Evolutionary conservation across 2,888 invertebrate species (phyloP).

Genomic region (Phytoseiulus persimilis): DNA sequence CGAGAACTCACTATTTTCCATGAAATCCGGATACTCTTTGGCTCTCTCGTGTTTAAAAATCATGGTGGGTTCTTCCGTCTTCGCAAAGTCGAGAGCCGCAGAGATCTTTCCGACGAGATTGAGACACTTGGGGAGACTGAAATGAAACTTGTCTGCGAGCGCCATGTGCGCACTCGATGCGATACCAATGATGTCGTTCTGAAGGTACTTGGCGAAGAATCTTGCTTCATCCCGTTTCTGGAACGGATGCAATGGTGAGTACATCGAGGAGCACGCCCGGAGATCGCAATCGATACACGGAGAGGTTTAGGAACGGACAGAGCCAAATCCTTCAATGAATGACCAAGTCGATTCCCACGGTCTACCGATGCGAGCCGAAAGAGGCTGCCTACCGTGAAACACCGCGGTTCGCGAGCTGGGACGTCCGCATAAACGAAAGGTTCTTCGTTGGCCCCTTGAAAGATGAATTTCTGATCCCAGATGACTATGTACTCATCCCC

Average conservation of each 20-base stretch:
- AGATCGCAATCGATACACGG: too few species aligned
- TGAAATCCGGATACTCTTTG: conserved; percentile 45
- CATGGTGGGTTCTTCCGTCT: conserved; percentile 47
- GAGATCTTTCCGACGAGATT: conserved; percentile 46
- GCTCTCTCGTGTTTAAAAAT: conserved; percentile 30
- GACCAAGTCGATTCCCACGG: too few species aligned
- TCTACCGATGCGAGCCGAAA: too few species aligned
- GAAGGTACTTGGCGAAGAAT: conserved; percentile 49
- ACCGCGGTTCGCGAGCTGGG: neutral
- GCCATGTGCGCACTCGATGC: conserved; percentile 49
- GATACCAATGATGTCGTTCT: conserved; percentile 48
- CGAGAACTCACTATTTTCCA: conserved; percentile 44
- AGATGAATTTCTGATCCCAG: conserved; percentile 49
- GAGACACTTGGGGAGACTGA: conserved; percentile 46
- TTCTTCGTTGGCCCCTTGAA: conserved; percentile 43
- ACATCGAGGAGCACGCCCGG: too few species aligned
- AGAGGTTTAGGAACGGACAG: too few species aligned
- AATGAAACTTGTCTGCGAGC: conserved; percentile 44
- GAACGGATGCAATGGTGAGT: too few species aligned
- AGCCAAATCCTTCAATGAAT: too few species aligned
- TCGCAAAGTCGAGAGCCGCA: conserved; percentile 49
- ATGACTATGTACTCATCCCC: conserved; percentile 51
- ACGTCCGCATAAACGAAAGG: conserved; percentile 45
- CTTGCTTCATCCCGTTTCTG: conserved; percentile 48
- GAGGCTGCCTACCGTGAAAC: too few species aligned